Conservation (phyloP, 2,113 vertebrate species). For the Myxocyprinus asiaticus region DNA sequence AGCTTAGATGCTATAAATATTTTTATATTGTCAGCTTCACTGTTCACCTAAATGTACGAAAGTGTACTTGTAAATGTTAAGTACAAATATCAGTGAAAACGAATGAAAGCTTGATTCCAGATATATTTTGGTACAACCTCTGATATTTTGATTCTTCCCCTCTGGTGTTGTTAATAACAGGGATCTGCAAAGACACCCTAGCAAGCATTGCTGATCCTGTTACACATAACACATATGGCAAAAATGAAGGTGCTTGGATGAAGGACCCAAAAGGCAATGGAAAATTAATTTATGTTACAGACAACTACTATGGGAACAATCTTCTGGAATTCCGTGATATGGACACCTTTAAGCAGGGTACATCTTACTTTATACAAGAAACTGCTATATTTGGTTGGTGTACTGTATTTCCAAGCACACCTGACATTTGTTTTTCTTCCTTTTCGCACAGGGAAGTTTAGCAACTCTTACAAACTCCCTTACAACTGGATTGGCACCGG, state of each 20-base stretch:
- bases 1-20: no score
- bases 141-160: background rate
- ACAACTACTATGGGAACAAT: slow-evolving; percentile 86
- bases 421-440: background rate
- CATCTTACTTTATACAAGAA: background rate
- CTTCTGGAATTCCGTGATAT: slow-evolving; percentile 90
- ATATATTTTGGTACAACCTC: no score
- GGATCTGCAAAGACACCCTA: slow-evolving; percentile 90
- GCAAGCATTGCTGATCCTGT: slow-evolving; percentile 90
- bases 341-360: slow-evolving; percentile 92
- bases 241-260: slow-evolving; percentile 93
- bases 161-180: slow-evolving; percentile 63
- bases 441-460: slow-evolving; percentile 66
- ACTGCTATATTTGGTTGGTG: background rate
- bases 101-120: no score
- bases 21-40: no score
- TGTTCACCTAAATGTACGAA: no score
- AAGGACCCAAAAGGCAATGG: slow-evolving; percentile 89
- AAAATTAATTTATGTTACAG: slow-evolving; percentile 89
- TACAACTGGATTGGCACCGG: slow-evolving; percentile 94
- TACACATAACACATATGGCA: slow-evolving; percentile 85
- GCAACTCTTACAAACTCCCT: slow-evolving; percentile 92
- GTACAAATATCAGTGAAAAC: no score
- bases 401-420: background rate
- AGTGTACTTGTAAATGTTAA: no score